A percentile compares a stretch with the other conserved stretches of the same genome.
phyloP scores from a whole-genome alignment of 1,140 invertebrate genomes.

The Homalodisca vitripennis region DNA sequence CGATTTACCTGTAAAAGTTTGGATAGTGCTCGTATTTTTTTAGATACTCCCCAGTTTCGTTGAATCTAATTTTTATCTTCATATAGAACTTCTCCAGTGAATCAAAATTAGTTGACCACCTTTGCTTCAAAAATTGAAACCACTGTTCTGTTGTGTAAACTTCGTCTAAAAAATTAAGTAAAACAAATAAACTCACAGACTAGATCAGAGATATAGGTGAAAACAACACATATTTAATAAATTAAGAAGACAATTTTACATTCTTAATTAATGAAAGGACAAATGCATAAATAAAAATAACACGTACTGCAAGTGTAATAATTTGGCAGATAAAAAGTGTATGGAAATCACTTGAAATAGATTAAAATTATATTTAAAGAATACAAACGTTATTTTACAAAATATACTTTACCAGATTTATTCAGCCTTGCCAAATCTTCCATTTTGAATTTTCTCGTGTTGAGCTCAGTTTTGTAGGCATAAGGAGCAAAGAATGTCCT shows the following conservation, averaged over 20 bases:
- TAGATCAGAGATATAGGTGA: too few species aligned
- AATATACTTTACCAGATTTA: constrained; percentile 69
- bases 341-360: too few species aligned
- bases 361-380: too few species aligned
- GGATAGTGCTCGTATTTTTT: constrained; percentile 91
- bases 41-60: constrained; percentile 77
- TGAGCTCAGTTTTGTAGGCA: constrained; percentile 84
- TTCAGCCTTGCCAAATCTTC: constrained; percentile 85
- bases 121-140: constrained; percentile 85
- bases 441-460: constrained; percentile 80
- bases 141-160: constrained; percentile 81
- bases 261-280: too few species aligned
- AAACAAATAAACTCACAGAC: too few species aligned
- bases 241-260: too few species aligned
- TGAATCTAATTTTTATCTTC: constrained; percentile 89
- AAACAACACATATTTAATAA: too few species aligned
- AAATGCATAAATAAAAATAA: too few species aligned
- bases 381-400: too few species aligned
- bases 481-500: constrained; percentile 91
- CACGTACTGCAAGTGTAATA: too few species aligned
- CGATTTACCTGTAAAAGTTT: constrained; percentile 69
- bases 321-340: too few species aligned
- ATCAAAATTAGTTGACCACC: constrained; percentile 94
- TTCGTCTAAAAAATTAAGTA: constrained; percentile 48
- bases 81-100: constrained; percentile 87